A percentile compares a stretch with the other conserved stretches of the same genome.
phyloP scores from a whole-genome alignment of 2,797 vertebrate genomes.

The Phylloscopus collybita region DNA sequence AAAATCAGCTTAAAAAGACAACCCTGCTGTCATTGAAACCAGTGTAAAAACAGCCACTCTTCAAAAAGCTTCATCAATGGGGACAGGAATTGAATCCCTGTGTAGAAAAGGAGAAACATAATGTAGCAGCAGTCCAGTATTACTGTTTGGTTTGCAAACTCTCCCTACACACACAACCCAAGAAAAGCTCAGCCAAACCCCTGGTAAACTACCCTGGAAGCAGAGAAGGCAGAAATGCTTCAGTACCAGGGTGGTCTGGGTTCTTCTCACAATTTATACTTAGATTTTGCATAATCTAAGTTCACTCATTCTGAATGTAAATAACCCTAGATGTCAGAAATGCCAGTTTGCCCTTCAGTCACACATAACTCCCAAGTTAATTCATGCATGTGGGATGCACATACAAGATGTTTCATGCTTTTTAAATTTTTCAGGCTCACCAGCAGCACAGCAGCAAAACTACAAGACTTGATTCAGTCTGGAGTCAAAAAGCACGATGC shows the following conservation, averaged over 20 bases:
- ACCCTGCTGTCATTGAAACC: not conserved
- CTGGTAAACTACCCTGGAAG: not conserved
- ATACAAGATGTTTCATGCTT: not conserved
- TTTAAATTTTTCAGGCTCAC: constrained; percentile 66
- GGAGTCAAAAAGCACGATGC: constrained; percentile 68
- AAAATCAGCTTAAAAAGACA: not conserved
- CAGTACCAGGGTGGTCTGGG: not conserved
- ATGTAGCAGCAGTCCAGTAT: not conserved
- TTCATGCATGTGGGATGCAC: not conserved
- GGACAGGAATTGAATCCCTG: not conserved
- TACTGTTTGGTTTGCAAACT: not conserved
- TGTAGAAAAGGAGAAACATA: not conserved
- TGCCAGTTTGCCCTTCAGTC: not conserved
- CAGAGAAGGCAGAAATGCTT: not conserved
- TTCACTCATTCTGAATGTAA: not conserved
- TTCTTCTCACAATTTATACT: not conserved
- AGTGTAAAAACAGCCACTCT: not conserved
- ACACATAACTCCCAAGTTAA: not conserved
- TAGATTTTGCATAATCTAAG: not conserved
- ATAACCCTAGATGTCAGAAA: not conserved
- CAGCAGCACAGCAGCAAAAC: constrained; percentile 56
- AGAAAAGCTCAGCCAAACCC: not conserved
- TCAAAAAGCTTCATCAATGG: not conserved
- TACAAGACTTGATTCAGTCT: constrained; percentile 66
- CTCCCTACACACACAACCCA: not conserved